phyloP scores from a whole-genome alignment of 2,888 invertebrate genomes.

The Dryobotodes eremita region DNA sequence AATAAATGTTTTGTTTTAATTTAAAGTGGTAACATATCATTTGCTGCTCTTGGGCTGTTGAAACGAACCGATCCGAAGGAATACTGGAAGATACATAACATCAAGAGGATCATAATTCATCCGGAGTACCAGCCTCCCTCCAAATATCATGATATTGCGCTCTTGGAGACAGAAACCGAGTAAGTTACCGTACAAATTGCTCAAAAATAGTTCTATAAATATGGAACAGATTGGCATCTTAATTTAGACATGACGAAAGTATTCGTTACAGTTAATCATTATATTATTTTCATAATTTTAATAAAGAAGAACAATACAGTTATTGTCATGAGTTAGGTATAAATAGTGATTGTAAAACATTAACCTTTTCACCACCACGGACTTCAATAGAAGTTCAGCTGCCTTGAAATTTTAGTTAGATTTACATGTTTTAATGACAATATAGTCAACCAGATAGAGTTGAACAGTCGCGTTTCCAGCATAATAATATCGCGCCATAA shows the following conservation, averaged over 20 bases:
- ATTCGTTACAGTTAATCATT: conserved; percentile 2
- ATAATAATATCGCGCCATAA: not conserved
- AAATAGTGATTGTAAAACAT: not conserved
- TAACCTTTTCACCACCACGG: too few relatives aligned
- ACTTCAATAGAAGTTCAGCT: too few relatives aligned
- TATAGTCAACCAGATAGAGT: not conserved
- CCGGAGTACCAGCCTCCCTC: conserved; percentile 71
- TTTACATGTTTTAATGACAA: too few relatives aligned
- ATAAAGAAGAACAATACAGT: not conserved
- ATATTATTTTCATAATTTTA: not conserved
- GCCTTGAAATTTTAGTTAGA: too few relatives aligned
- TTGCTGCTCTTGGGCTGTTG: conserved; percentile 56
- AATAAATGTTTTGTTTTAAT: not conserved
- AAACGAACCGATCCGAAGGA: conserved; percentile 57
- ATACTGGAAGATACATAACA: conserved; percentile 53
- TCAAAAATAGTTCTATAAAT: not conserved
- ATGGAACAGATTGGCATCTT: not conserved
- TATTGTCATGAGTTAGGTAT: not conserved
- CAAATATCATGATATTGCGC: conserved; percentile 77
- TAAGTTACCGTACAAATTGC: conserved; percentile 23
- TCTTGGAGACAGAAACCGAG: conserved; percentile 70
- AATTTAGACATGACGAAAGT: not conserved
- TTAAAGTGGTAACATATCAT: conserved; percentile 52
- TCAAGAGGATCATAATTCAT: conserved; percentile 65
- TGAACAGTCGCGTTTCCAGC: not conserved